Conservation (phyloP, 2,888 invertebrate genomes). For the Callyntrura guangdongensis region DNA sequence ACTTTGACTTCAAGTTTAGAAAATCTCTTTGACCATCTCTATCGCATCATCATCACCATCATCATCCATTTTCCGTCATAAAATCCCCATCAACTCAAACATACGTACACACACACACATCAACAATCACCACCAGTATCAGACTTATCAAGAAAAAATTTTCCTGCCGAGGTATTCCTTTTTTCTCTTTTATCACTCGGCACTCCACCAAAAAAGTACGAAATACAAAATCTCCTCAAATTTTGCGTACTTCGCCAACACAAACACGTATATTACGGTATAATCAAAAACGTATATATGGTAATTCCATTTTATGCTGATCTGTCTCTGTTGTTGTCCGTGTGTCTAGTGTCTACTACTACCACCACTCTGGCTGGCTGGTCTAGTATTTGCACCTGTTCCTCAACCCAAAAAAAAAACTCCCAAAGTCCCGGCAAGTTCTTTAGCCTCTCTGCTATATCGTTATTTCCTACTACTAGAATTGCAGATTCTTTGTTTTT, state of each 20-base stretch:
- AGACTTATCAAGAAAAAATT: not conserved
- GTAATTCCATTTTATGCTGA: not conserved
- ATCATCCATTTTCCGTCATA: not conserved
- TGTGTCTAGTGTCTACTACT: not conserved
- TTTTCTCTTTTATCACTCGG: not conserved
- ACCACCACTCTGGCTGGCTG: too few relatives aligned
- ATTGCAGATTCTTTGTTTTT: not conserved
- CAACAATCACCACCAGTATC: slow-evolving; percentile 10
- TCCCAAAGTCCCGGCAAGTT: too few relatives aligned
- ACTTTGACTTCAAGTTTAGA: not conserved
- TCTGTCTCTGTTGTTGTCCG: slow-evolving; percentile 10
- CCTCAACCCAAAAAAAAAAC: not conserved
- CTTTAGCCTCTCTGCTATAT: not conserved
- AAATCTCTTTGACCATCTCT: slow-evolving; percentile 44
- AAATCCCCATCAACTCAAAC: slow-evolving; percentile 30
- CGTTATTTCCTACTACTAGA: not conserved
- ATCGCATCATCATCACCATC: not conserved
- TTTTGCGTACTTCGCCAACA: slow-evolving; percentile 30
- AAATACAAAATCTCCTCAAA: too few relatives aligned
- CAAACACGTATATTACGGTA: too few relatives aligned
- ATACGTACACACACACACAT: too few relatives aligned
- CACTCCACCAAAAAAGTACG: not conserved
- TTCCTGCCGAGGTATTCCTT: slow-evolving; percentile 16
- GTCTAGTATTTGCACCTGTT: slow-evolving; percentile 15
- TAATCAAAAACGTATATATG: not conserved